phyloP scores from a whole-genome alignment of 2,888 invertebrate genomes.

The Phasia obesa region DNA sequence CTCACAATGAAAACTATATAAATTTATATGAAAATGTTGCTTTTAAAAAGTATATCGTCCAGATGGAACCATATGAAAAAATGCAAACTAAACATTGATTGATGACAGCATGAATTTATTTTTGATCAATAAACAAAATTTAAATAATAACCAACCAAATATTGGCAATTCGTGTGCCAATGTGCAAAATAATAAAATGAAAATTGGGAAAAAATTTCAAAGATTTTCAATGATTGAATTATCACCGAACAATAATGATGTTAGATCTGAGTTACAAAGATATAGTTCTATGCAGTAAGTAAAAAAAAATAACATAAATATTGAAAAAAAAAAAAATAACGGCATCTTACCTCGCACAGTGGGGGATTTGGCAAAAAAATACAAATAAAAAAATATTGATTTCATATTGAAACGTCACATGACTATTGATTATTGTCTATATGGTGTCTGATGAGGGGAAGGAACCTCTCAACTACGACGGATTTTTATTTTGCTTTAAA shows the following conservation, averaged over 20 bases:
- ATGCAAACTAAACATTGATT: not conserved
- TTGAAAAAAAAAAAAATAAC: too few relatives aligned
- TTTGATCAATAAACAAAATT: not conserved
- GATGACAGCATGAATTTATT: not conserved
- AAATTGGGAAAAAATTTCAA: conserved; percentile 65
- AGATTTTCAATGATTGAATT: conserved; percentile 74
- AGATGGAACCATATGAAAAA: conserved; percentile 64
- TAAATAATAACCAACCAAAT: not conserved
- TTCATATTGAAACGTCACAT: too few relatives aligned
- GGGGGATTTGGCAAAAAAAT: too few relatives aligned
- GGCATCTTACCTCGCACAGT: too few relatives aligned
- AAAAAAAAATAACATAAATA: conserved; percentile 16
- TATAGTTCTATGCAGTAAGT: conserved; percentile 70
- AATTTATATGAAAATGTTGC: not conserved
- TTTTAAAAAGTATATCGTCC: conserved; percentile 71
- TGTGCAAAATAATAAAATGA: not conserved
- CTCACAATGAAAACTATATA: conserved; percentile 46
- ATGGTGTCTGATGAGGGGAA: too few relatives aligned
- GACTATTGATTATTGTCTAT: too few relatives aligned
- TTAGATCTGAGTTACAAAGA: conserved; percentile 41
- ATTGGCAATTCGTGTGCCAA: not conserved
- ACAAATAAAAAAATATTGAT: too few relatives aligned
- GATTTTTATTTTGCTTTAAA: too few relatives aligned
- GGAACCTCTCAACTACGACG: too few relatives aligned
- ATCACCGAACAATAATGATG: conserved; percentile 45